These are phyloP conservation scores for Drosophila yakuba DNA, from an alignment of 1,140 invertebrate species.

Conservation along the genomic window DNA sequence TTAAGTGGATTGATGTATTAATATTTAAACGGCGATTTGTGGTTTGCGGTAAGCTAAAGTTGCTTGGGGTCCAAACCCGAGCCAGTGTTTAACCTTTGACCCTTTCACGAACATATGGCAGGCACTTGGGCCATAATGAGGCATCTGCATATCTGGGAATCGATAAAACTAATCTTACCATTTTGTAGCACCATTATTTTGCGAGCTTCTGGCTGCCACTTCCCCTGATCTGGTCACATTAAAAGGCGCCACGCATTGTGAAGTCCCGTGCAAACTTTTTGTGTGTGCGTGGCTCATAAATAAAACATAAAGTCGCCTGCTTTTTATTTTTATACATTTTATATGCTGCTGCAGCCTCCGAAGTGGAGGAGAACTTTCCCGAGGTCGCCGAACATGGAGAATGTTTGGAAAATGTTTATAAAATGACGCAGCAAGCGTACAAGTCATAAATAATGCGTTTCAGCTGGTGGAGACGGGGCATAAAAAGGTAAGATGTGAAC, in stretches of 20 bases:
- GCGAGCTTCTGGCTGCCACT: background rate
- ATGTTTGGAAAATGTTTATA: constrained; percentile 82
- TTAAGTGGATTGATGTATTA: constrained; percentile 84
- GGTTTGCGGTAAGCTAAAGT: constrained; percentile 36
- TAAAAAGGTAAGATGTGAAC: background rate
- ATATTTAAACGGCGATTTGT: constrained; percentile 82
- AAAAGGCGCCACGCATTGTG: constrained; percentile 46
- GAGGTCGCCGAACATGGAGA: constrained; percentile 61
- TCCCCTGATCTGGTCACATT: constrained; percentile 33
- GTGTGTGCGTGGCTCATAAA: constrained; percentile 69
- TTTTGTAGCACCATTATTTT: constrained; percentile 11
- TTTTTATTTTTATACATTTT: constrained; percentile 47
- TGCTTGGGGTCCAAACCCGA: constrained; percentile 25
- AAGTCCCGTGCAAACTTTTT: constrained; percentile 44
- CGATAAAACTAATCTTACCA: constrained; percentile 12
- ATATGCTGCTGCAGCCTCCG: constrained; percentile 53
- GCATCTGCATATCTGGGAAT: constrained; percentile 13
- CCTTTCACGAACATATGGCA: constrained; percentile 46
- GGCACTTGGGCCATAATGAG: constrained; percentile 19
- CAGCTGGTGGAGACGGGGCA: constrained; percentile 9
- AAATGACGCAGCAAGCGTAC: constrained; percentile 80
- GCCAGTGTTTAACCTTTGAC: constrained; percentile 33
- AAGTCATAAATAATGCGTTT: constrained; percentile 81
- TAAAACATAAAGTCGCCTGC: constrained; percentile 76
- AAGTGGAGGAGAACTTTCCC: constrained; percentile 11